Conservation (phyloP, 2,797 vertebrate species). For the Trachurus trachurus region DNA sequence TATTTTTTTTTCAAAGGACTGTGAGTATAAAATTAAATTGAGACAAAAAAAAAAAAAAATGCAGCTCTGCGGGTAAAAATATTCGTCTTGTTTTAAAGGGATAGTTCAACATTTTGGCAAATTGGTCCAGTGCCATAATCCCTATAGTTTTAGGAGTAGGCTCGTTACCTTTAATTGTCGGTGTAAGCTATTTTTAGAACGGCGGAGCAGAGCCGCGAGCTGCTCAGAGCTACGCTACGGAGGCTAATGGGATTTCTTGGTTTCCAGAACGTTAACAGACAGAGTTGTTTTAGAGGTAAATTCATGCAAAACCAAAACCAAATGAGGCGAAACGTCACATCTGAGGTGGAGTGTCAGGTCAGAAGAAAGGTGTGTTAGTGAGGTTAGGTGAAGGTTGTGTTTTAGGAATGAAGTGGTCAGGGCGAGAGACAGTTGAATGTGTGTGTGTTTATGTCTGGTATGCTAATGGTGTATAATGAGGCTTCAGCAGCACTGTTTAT, state of each 20-base stretch:
- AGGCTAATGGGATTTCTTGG: too few species aligned
- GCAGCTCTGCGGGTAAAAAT: not conserved
- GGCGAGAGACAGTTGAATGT: not conserved
- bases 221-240: too few species aligned
- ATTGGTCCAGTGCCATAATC: too few species aligned
- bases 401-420: not conserved
- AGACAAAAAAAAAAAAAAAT: not conserved
- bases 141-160: too few species aligned
- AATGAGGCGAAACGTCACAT: not conserved
- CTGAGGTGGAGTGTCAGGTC: not conserved
- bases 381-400: not conserved
- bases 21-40: not conserved
- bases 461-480: slow-evolving; percentile 50
- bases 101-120: too few species aligned
- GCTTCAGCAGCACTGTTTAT: slow-evolving; percentile 9
- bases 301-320: too few species aligned
- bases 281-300: too few species aligned
- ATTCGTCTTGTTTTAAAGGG: too few species aligned
- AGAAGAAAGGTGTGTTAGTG: not conserved
- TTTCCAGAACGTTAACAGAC: too few species aligned
- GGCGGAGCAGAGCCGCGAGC: too few species aligned
- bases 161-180: too few species aligned
- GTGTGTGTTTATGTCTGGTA: slow-evolving; percentile 21
- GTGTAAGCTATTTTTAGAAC: too few species aligned
- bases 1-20: not conserved